A percentile compares a stretch with the other conserved stretches of the same genome.
These are phyloP conservation scores for Ditula angustiorana DNA, from an alignment of 2,888 invertebrate genomes.

Conservation along the genomic window DNA sequence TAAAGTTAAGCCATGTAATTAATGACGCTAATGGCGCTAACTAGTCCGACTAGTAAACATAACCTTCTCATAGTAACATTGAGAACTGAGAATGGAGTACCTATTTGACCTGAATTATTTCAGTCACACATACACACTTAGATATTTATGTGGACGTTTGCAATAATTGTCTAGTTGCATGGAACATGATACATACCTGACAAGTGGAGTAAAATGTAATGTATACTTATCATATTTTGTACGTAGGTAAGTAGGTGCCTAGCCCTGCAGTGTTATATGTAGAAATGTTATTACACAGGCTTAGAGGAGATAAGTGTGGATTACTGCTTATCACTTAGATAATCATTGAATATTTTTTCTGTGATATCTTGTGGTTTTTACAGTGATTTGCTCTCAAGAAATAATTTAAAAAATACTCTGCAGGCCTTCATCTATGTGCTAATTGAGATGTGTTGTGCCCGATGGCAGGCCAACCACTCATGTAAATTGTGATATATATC, in stretches of 20 bases:
- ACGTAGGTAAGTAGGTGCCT: not conserved
- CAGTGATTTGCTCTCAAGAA: conserved; percentile 42
- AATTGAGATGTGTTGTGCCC: conserved; percentile 6
- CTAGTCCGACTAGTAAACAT: conserved; percentile 18
- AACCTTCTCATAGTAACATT: conserved; percentile 33
- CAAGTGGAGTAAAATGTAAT: not conserved
- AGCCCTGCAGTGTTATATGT: not conserved
- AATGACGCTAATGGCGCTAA: conserved; percentile 24
- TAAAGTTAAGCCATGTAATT: conserved; percentile 24
- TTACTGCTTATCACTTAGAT: conserved; percentile 33
- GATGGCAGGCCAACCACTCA: conserved; percentile 6
- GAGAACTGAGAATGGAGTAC: conserved; percentile 13
- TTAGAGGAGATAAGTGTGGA: conserved; percentile 31
- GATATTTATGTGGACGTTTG: conserved; percentile 2
- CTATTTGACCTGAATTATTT: conserved; percentile 43
- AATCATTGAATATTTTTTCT: conserved; percentile 32
- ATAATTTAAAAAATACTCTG: conserved; percentile 43
- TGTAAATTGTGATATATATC: conserved; percentile 37
- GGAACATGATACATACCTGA: conserved; percentile 12
- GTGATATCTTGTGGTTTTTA: conserved; percentile 41
- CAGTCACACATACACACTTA: conserved; percentile 19
- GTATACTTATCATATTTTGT: not conserved
- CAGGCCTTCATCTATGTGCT: conserved; percentile 42
- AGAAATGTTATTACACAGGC: conserved; percentile 8
- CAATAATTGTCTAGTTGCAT: conserved; percentile 2